These are phyloP conservation scores for Plectrocnemia conspersa DNA, from an alignment of 1,140 invertebrate species.

Conservation along the genomic window DNA sequence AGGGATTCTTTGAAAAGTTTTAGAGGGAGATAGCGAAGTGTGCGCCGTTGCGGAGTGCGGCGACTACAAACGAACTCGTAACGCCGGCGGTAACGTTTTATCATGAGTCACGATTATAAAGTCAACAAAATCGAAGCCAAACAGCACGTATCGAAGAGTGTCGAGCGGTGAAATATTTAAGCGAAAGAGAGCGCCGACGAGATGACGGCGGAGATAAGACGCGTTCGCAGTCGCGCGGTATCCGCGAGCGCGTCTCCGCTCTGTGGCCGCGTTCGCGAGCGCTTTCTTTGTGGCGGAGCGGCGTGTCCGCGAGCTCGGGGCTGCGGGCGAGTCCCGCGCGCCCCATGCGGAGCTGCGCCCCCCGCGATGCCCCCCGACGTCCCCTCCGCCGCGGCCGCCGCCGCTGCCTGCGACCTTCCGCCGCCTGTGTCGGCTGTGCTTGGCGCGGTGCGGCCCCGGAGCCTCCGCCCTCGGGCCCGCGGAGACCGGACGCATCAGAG, in stretches of 20 bases:
- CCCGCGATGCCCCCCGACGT: background rate
- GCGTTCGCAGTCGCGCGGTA: background rate
- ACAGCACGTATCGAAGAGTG: too few relatives aligned
- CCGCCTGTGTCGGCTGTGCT: background rate
- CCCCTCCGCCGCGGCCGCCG: background rate
- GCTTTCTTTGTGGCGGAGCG: background rate
- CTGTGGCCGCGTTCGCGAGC: background rate
- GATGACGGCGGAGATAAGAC: background rate
- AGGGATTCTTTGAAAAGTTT: too few relatives aligned
- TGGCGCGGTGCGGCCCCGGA: background rate
- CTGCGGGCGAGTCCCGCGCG: background rate
- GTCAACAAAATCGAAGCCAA: too few relatives aligned
- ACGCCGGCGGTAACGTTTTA: too few relatives aligned
- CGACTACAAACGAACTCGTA: too few relatives aligned
- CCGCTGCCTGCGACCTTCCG: background rate
- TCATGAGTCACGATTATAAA: too few relatives aligned
- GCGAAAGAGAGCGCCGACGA: too few relatives aligned
- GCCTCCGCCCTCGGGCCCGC: background rate
- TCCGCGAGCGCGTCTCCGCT: conserved; percentile 1
- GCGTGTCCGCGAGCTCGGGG: background rate
- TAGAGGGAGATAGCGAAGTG: too few relatives aligned
- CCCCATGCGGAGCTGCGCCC: background rate
- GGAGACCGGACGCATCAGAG: background rate
- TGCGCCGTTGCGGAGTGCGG: too few relatives aligned
- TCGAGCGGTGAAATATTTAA: too few relatives aligned